Evolutionary conservation across 1,140 invertebrate species (phyloP), one percentile per base, ranked within the genome.

Genomic region (Euborellia annulipes): DNA sequence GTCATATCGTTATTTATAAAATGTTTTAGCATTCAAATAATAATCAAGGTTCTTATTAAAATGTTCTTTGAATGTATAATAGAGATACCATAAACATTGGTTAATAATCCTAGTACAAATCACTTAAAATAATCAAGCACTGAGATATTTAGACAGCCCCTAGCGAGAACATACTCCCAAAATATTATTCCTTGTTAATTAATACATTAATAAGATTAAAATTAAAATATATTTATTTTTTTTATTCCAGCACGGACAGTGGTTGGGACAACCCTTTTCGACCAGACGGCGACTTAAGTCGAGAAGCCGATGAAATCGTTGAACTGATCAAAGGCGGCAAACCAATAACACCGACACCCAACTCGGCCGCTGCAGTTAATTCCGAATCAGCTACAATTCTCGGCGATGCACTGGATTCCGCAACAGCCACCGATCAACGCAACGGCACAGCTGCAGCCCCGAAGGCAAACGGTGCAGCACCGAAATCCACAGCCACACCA

Each of bases 221-320:
- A n/a, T n/a, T n/a, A n/a, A n/a, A n/a, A n/a, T n/a, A n/a, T n/a
- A n/a, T n/a, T n/a, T n/a, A n/a, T n/a, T n/a, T n/a, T n/a, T 65
- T 55, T 62, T 52, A 71, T 79, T 52, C 27, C 73, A 96, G 90
- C 65, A 82, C 83, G 54, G 90, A 95, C 58, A 92, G 84, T 59
- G 88, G 87, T 39, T 89, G 89, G 78, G 92, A 97, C 64, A 97
- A 96, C 67, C 91, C 91, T 20, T 97, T 96, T 72, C 78, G 89
- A 62, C 91, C 91, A 3, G 91, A 92, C 56, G 90, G 91, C 39
- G 88, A 95, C 65, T 67, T 97, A 50, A 90, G 85, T 53, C 75
- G 85, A 56, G 92, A 97, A 65, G 90, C 91, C 14, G 91, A 96
- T 61, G 86, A 93, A 66, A 93, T 97, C 53, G 87, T 96, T 21